These are phyloP conservation scores for Notodonta dromedarius DNA, from an alignment of 2,888 invertebrate species.

Conservation along the genomic window DNA sequence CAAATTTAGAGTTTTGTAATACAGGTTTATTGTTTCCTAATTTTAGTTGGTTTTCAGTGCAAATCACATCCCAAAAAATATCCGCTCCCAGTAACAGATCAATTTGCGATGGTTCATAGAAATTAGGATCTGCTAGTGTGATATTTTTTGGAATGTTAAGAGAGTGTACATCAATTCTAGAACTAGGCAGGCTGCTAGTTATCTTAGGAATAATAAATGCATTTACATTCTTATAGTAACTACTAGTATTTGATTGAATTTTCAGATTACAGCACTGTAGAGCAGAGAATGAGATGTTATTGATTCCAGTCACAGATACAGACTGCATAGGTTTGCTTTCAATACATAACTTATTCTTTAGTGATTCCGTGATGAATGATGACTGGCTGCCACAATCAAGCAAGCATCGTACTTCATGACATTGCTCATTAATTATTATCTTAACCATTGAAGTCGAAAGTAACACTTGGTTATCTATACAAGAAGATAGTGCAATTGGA, in stretches of 20 bases:
- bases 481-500: background rate
- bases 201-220: conserved; percentile 1
- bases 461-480: background rate
- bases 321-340: background rate
- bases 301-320: conserved; percentile 6
- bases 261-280: conserved; percentile 3
- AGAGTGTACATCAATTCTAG: background rate
- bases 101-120: conserved; percentile 5
- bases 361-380: conserved; percentile 6
- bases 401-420: conserved; percentile 8
- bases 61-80: conserved; percentile 13
- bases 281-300: background rate
- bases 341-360: conserved; percentile 3
- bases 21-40: conserved; percentile 9
- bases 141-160: conserved; percentile 2
- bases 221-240: background rate
- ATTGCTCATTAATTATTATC: background rate
- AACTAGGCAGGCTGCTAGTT: conserved; percentile 3
- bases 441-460: background rate
- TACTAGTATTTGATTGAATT: background rate
- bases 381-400: conserved; percentile 10
- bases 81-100: conserved; percentile 13
- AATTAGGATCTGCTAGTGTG: conserved; percentile 8
- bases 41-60: conserved; percentile 6
- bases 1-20: conserved; percentile 11